A percentile compares a stretch with the other conserved stretches of the same genome.
Conservation (phyloP, 2,888 invertebrate genomes). For the Octodonta nipae region DNA sequence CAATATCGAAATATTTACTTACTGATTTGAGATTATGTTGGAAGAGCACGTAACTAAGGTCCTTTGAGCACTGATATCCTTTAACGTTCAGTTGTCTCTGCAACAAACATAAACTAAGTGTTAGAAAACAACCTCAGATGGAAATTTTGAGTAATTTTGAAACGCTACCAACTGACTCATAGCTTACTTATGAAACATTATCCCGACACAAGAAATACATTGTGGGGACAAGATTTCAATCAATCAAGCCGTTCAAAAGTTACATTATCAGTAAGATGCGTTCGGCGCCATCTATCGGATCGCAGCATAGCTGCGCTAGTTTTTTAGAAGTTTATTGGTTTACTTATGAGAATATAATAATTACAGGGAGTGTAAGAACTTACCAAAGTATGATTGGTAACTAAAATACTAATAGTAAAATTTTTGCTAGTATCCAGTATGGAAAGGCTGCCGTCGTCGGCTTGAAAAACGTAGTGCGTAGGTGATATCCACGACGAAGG, state of each 20-base stretch:
- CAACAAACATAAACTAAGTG: too few relatives aligned
- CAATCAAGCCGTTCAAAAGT: too few relatives aligned
- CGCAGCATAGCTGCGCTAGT: too few relatives aligned
- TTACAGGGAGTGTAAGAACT: conserved; percentile 29
- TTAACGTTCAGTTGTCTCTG: conserved; percentile 79
- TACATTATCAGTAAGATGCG: too few relatives aligned
- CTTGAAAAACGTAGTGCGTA: conserved; percentile 73
- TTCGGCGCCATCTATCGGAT: too few relatives aligned
- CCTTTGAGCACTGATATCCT: conserved; percentile 73
- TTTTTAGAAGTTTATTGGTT: too few relatives aligned
- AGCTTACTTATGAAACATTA: too few relatives aligned
- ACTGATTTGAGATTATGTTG: conserved; percentile 82
- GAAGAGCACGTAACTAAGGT: conserved; percentile 76
- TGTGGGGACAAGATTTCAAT: too few relatives aligned
- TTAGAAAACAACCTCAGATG: too few relatives aligned
- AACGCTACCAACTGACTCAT: too few relatives aligned
- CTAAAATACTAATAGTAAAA: conserved; percentile 57
- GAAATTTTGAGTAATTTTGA: too few relatives aligned
- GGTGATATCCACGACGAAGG: conserved; percentile 72
- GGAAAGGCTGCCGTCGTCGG: conserved; percentile 71
- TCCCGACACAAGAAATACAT: too few relatives aligned
- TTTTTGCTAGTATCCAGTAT: conserved; percentile 69
- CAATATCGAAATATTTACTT: conserved; percentile 35
- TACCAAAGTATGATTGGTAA: conserved; percentile 77
- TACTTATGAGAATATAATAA: neutral